phyloP scores from a whole-genome alignment of 1,140 invertebrate genomes.

The Tribolium castaneum region DNA sequence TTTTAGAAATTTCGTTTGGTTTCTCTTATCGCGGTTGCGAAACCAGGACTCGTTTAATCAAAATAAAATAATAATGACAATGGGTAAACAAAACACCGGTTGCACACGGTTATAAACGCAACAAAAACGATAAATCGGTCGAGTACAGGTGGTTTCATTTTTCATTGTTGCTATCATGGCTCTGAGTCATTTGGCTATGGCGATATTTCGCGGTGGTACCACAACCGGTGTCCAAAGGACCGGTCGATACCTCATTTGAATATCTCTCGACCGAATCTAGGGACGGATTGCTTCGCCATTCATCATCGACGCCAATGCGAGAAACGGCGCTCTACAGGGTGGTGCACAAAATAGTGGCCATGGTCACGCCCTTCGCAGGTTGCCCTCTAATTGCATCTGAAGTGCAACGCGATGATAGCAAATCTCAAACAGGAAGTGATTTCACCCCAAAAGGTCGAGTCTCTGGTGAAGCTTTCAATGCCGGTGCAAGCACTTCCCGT shows the following conservation, averaged over 20 bases:
- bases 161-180: neutral
- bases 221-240: neutral
- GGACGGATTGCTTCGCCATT: neutral
- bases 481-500: conserved; percentile 17
- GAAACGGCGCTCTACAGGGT: too few relatives aligned
- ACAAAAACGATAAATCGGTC: neutral
- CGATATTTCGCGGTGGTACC: conserved; percentile 1
- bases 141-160: conserved; percentile 11
- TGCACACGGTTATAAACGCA: neutral
- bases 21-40: neutral
- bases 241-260: neutral
- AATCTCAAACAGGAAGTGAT: neutral
- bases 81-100: conserved; percentile 7
- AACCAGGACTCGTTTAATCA: neutral
- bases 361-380: too few relatives aligned
- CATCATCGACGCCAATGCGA: neutral
- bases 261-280: neutral
- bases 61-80: conserved; percentile 13
- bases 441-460: neutral
- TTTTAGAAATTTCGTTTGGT: neutral
- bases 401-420: too few relatives aligned
- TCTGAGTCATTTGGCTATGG: neutral
- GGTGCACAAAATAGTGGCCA: too few relatives aligned
- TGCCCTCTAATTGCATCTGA: neutral
- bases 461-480: neutral